These are phyloP conservation scores for Ips nitidus DNA, from an alignment of 1,140 invertebrate genomes.

Conservation along the genomic window DNA sequence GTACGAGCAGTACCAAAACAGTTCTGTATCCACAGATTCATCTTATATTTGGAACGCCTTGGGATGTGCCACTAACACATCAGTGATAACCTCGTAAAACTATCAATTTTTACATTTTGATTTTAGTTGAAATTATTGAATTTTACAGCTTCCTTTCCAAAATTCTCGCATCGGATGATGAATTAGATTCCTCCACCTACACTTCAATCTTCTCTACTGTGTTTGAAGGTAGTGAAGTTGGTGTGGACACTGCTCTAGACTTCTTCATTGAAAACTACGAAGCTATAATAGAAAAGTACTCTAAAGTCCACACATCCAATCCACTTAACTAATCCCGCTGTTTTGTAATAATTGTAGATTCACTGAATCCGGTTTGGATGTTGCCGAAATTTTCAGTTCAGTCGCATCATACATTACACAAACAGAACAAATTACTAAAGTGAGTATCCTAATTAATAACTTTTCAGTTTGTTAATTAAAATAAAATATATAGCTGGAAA, in stretches of 20 bases:
- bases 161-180: slow-evolving; percentile 1
- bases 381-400: slow-evolving; percentile 8
- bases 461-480: neutral
- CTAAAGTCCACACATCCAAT: slow-evolving; percentile 1
- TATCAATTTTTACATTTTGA: neutral
- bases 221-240: slow-evolving; percentile 49
- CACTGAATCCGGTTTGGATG: neutral
- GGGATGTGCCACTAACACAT: slow-evolving; percentile 58
- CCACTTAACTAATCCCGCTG: neutral
- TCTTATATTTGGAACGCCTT: slow-evolving; percentile 58
- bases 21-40: slow-evolving; percentile 58
- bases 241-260: slow-evolving; percentile 54
- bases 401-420: slow-evolving; percentile 21
- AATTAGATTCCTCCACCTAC: slow-evolving; percentile 45
- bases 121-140: neutral
- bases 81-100: neutral
- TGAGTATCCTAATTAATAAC: neutral
- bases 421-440: slow-evolving; percentile 10
- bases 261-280: slow-evolving; percentile 48
- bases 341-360: neutral
- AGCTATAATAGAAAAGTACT: slow-evolving; percentile 13
- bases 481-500: neutral
- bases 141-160: slow-evolving; percentile 21
- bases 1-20: slow-evolving; percentile 54
- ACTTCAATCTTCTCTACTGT: slow-evolving; percentile 52